phyloP scores from a whole-genome alignment of 2,888 invertebrate species.

The Arctia plantaginis region DNA sequence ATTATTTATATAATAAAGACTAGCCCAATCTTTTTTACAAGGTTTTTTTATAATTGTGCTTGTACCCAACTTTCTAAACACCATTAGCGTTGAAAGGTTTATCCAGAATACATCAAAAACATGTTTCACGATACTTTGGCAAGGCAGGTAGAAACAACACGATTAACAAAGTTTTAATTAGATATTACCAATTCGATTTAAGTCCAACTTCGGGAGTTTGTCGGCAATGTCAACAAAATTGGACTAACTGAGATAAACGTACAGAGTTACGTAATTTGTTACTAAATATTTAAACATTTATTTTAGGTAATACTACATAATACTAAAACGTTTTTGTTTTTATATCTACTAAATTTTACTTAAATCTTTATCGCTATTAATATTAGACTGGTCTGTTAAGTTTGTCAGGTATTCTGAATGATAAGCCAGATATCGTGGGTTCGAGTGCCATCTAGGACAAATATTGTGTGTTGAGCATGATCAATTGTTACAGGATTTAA shows the following conservation, averaged over 20 bases:
- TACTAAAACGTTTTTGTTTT: too few species aligned
- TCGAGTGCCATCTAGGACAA: too few species aligned
- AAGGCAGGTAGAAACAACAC: background rate
- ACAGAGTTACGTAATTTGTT: background rate
- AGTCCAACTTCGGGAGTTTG: background rate
- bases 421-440: too few species aligned
- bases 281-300: background rate
- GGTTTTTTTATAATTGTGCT: background rate
- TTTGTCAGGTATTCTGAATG: too few species aligned
- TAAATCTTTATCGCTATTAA: too few species aligned
- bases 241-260: background rate
- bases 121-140: background rate
- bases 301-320: background rate
- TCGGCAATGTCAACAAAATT: background rate
- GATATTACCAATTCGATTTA: constrained; percentile 13
- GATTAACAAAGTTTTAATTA: constrained; percentile 18
- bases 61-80: background rate
- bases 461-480: too few species aligned
- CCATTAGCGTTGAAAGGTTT: background rate
- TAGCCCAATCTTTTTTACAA: background rate
- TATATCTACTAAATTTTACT: too few species aligned
- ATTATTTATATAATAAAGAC: too few species aligned
- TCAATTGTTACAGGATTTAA: too few species aligned
- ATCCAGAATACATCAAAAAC: background rate
- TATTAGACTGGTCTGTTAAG: too few species aligned